Percentiles rank a stretch among this genome's conserved stretches.
These are phyloP conservation scores for Hoplodrina blanda DNA, from an alignment of 2,888 invertebrate species.

Conservation along the genomic window DNA sequence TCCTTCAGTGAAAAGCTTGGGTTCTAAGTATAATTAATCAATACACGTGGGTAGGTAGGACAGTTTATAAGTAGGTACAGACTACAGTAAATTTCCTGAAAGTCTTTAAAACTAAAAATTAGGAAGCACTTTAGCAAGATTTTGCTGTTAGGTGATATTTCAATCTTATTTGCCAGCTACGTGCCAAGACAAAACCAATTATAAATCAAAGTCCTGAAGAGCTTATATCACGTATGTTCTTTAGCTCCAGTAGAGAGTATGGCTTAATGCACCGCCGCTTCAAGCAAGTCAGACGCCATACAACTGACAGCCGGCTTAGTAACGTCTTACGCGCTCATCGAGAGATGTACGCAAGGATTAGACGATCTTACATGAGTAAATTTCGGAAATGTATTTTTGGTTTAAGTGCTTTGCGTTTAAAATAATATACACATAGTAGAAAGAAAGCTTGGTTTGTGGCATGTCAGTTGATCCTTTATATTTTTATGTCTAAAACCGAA, in stretches of 20 bases:
- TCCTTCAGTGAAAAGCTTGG: slow-evolving; percentile 9
- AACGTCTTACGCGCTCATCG: slow-evolving; percentile 29
- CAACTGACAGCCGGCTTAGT: slow-evolving; percentile 41
- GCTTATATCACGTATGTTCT: not conserved
- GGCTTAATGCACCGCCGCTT: slow-evolving; percentile 2
- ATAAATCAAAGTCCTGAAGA: not conserved
- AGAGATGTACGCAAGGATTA: slow-evolving; percentile 25
- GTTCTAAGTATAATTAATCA: slow-evolving; percentile 44
- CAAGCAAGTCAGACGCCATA: slow-evolving; percentile 22
- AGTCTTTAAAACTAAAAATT: not conserved
- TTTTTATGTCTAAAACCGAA: too few relatives aligned
- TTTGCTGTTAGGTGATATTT: too few relatives aligned
- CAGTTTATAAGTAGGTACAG: not conserved
- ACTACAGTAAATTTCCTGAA: not conserved
- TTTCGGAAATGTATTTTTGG: not conserved
- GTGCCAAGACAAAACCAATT: not conserved
- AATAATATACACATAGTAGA: too few relatives aligned
- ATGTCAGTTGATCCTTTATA: not conserved
- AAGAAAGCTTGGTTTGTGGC: not conserved
- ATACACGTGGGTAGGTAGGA: slow-evolving; percentile 21
- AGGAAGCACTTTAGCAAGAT: too few relatives aligned
- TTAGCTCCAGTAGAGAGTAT: not conserved
- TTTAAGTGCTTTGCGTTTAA: too few relatives aligned
- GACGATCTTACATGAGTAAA: not conserved
- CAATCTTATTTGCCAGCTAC: too few relatives aligned